A percentile compares a stretch with the other conserved stretches of the same genome.
Conservation (phyloP, 2,888 invertebrate species). For the Scrobipalpa costella region DNA sequence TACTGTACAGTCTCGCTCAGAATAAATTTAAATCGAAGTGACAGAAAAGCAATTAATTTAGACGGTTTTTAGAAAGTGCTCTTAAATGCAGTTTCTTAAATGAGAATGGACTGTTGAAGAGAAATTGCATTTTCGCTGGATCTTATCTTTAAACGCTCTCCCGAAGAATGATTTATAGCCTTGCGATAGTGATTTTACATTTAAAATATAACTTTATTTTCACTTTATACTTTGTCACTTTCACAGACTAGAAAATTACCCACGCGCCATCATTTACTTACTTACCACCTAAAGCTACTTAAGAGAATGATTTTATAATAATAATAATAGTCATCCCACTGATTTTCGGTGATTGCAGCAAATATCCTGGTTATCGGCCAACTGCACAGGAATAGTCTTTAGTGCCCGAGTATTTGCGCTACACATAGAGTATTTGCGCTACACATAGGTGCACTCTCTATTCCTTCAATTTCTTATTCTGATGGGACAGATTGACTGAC, state of each 20-base stretch:
- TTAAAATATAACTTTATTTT: not conserved
- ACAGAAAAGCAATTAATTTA: constrained; percentile 6
- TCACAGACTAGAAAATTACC: not conserved
- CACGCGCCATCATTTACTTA: no score
- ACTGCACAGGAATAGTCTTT: no score
- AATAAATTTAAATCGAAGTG: not conserved
- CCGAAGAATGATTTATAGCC: not conserved
- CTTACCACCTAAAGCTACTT: no score
- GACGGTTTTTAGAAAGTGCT: not conserved
- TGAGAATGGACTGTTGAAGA: not conserved
- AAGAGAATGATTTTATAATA: no score
- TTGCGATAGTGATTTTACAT: not conserved
- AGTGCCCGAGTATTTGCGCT: no score
- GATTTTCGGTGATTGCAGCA: no score
- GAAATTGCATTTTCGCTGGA: not conserved
- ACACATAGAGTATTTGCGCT: no score
- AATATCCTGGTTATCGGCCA: no score
- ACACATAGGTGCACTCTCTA: no score
- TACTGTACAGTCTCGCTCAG: not conserved
- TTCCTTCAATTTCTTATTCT: no score
- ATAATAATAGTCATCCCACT: no score
- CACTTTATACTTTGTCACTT: not conserved
- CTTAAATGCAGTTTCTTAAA: not conserved
- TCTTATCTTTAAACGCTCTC: not conserved
- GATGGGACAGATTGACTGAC: no score